Base-by-base conservation (phyloP, 2,113 vertebrate genomes). In the Cisticola juncidis region DNA sequence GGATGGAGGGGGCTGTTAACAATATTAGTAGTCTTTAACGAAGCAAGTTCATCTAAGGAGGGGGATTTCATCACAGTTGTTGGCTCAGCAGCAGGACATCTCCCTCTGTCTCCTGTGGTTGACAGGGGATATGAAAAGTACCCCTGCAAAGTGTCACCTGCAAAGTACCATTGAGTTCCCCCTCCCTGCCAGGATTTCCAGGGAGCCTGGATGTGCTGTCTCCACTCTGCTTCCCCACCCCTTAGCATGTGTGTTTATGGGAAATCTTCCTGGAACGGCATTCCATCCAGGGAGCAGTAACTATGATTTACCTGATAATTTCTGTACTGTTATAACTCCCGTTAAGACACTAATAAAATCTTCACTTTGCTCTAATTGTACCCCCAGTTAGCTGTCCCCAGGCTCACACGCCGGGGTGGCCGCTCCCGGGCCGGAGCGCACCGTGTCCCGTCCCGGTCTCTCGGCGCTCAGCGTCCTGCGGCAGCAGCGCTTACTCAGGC, bases 401-500 rank as follows among this genome's bases (percentile, higher is more conserved):
- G 61, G 7, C 44, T 24, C 22, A 11, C 22, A 17, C 0, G 13
- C 18, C 1, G 7, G 38, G 25, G 4, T 45, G 45, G 3, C 9
- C 38, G 44, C 22, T 17, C 33, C 40, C 14, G 0, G 16, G 42
- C 51, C 15, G 1, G 60, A 35, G 19, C 33, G 6, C 1, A 2
- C 23, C 10, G 1, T 2, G 35, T 9, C 35, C 44, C 33, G 28
- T 35, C 62, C 38, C 33, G 3, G 18, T 24, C 65, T 0, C 61
- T 23, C 1, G 56, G 50, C 56, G 40, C 86, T 19, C 25, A 15
- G 45, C 14, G 48, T 47, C 14, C 11, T 24, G 51, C 47, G 14
- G 12, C 71, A 51, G 88, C 68, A 4, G 24, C 12, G 33, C 73
- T 92, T 33, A 12, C 81, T 71, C 40, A 42, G 0, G 4, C 5